phyloP scores from a whole-genome alignment of 2,888 invertebrate species.

The Dilophus febrilis region DNA sequence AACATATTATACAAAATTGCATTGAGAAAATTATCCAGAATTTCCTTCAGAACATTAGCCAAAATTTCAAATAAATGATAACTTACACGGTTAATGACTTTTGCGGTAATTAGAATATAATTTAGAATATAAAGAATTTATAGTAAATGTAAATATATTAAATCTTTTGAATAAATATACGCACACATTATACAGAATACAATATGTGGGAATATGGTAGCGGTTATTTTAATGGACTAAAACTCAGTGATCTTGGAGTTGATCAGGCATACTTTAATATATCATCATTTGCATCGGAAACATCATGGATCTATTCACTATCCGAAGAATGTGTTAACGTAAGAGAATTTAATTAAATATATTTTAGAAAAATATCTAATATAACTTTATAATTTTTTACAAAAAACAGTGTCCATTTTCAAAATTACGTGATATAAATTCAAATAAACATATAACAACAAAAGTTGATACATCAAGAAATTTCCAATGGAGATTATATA shows the following conservation, averaged over 20 bases:
- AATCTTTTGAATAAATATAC: too few species aligned
- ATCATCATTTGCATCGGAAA: slow-evolving; percentile 19
- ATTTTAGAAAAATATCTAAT: slow-evolving; percentile 3
- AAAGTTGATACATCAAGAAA: slow-evolving; percentile 35
- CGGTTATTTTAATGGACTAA: too few species aligned
- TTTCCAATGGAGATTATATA: slow-evolving; percentile 39
- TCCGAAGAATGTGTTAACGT: slow-evolving; percentile 56
- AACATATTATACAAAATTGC: too few species aligned
- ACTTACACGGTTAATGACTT: too few species aligned
- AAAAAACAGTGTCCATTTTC: slow-evolving; percentile 47
- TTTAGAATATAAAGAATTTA: too few species aligned
- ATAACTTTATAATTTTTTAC: slow-evolving; percentile 4
- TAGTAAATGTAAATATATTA: too few species aligned
- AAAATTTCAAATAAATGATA: too few species aligned
- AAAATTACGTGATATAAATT: slow-evolving; percentile 30
- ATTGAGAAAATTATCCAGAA: too few species aligned
- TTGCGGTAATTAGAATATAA: too few species aligned
- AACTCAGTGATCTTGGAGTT: slow-evolving; percentile 30
- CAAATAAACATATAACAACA: slow-evolving; percentile 18
- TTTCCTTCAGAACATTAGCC: too few species aligned
- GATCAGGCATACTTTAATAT: slow-evolving; percentile 49
- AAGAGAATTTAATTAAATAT: slow-evolving; percentile 19
- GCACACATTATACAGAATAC: too few species aligned
- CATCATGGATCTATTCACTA: slow-evolving; percentile 43
- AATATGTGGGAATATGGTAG: too few species aligned